Evolutionary conservation across 2,888 invertebrate genomes (phyloP).

Genomic region (Folsomia candida): DNA sequence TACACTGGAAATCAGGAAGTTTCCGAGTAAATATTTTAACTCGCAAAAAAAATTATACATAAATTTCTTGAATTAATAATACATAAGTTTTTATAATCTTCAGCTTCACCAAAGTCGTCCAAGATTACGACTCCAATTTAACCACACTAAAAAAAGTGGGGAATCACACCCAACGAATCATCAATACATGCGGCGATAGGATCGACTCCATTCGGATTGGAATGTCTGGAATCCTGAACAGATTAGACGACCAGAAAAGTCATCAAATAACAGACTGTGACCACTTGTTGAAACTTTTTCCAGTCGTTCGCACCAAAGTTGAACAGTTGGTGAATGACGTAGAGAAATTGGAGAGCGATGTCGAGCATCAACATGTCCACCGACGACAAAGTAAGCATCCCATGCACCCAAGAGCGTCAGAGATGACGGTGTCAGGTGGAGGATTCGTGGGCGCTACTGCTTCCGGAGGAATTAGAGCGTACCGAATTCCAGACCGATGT

Average conservation of each 20-base stretch:
- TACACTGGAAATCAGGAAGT: too few species aligned
- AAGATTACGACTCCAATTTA: too few species aligned
- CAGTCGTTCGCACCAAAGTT: slow-evolving; percentile 9
- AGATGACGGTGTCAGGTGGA: not conserved
- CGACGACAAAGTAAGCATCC: not conserved
- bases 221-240: slow-evolving; percentile 8
- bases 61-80: too few species aligned
- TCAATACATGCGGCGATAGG: too few species aligned
- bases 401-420: not conserved
- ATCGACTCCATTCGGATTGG: not conserved
- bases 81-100: too few species aligned
- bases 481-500: too few species aligned
- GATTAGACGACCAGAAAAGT: too few species aligned
- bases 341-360: not conserved
- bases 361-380: not conserved
- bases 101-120: too few species aligned
- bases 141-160: too few species aligned
- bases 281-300: slow-evolving; percentile 8
- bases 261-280: slow-evolving; percentile 11
- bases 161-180: too few species aligned
- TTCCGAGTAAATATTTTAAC: too few species aligned
- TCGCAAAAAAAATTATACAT: too few species aligned
- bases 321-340: not conserved
- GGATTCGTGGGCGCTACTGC: not conserved
- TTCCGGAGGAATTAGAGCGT: slow-evolving; percentile 3